These are phyloP conservation scores for Chelonus formosanus DNA, from an alignment of 2,888 invertebrate genomes.

Conservation along the genomic window DNA sequence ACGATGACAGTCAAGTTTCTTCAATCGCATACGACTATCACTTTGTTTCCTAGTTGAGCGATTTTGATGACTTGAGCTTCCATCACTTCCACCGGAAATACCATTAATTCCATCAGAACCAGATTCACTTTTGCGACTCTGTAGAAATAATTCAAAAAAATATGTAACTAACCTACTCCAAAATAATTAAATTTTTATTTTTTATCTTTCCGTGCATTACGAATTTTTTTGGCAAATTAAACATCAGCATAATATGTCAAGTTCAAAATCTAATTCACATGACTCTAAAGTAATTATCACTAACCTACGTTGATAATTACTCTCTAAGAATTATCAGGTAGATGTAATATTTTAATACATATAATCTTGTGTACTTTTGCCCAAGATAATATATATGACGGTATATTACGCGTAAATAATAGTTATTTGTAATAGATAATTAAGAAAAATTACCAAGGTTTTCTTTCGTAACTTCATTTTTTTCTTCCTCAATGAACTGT, in stretches of 20 bases:
- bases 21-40: constrained; percentile 39
- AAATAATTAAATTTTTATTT: not conserved
- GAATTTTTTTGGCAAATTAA: no score
- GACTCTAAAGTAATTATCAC: no score
- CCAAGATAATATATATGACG: no score
- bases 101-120: constrained; percentile 67
- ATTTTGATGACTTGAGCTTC: constrained; percentile 61
- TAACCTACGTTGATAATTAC: no score
- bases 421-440: no score
- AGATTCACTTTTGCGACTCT: constrained; percentile 69
- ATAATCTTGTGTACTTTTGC: no score
- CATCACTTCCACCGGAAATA: constrained; percentile 60
- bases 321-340: no score
- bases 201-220: no score
- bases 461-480: constrained; percentile 65
- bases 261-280: no score
- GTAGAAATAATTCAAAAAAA: constrained; percentile 24
- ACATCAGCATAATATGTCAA: no score
- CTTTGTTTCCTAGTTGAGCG: constrained; percentile 39
- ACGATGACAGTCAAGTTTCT: constrained; percentile 52
- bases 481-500: constrained; percentile 64
- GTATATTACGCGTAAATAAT: no score
- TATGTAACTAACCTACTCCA: not conserved
- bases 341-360: no score
- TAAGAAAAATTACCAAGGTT: constrained; percentile 56